Conservation (phyloP, 1,140 invertebrate species). For the Pygmarrhopalites habei region DNA sequence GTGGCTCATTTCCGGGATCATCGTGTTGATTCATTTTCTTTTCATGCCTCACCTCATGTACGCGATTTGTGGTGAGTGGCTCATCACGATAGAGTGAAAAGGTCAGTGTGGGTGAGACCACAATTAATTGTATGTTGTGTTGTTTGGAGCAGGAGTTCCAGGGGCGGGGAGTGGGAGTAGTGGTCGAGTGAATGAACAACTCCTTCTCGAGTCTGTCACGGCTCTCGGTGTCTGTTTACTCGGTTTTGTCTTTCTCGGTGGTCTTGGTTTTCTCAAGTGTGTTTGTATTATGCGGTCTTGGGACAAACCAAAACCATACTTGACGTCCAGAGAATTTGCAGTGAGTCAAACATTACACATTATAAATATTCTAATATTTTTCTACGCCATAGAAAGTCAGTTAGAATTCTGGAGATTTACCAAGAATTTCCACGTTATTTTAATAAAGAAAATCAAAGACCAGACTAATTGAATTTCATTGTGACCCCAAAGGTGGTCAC, state of each 20-base stretch:
- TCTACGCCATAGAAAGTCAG: no score
- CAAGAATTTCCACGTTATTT: no score
- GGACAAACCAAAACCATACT: conserved; percentile 34
- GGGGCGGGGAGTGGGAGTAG: neutral
- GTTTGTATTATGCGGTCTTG: conserved; percentile 35
- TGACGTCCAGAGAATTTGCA: conserved; percentile 38
- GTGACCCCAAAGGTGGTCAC: no score
- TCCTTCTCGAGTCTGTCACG: conserved; percentile 28
- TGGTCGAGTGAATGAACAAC: conserved; percentile 12
- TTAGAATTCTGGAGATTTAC: no score
- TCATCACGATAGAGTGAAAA: neutral
- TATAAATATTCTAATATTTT: no score
- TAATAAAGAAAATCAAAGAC: no score
- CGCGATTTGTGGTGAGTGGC: conserved; percentile 37
- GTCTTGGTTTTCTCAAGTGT: conserved; percentile 37
- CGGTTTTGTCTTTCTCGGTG: conserved; percentile 33
- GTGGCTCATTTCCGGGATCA: conserved; percentile 32
- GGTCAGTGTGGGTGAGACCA: neutral
- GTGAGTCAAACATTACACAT: no score
- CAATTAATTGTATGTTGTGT: no score
- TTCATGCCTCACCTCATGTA: conserved; percentile 37
- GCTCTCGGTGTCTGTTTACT: conserved; percentile 29
- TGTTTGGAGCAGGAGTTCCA: no score
- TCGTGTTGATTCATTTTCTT: conserved; percentile 34
- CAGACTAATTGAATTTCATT: no score